These are phyloP conservation scores for Megaustenia siamemsis DNA, from an alignment of 2,888 invertebrate genomes.

Conservation along the genomic window DNA sequence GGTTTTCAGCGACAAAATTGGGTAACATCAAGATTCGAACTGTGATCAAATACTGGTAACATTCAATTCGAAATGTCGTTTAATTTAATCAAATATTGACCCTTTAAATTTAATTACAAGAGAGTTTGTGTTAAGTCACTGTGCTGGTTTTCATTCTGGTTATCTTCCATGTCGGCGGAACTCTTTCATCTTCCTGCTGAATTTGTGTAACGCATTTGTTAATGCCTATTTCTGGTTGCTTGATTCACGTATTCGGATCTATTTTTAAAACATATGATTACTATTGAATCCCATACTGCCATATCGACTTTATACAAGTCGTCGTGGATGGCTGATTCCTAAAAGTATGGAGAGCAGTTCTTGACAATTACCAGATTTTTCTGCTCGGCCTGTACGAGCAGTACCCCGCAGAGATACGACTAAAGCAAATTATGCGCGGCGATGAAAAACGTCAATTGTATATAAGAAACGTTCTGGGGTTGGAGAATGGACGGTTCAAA, in stretches of 20 bases:
- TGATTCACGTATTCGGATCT: not conserved
- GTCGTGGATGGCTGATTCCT: not conserved
- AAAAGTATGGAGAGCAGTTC: not conserved
- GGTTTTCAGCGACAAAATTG: too few species aligned
- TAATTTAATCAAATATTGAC: too few species aligned
- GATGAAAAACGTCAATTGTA: conserved; percentile 19
- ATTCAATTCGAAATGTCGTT: too few species aligned
- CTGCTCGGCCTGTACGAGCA: conserved; percentile 15
- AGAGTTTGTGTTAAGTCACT: too few species aligned
- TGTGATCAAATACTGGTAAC: too few species aligned
- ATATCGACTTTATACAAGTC: not conserved
- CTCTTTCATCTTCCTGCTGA: too few species aligned
- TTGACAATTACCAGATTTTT: conserved; percentile 23
- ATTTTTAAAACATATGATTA: conserved; percentile 1
- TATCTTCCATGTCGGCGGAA: not conserved
- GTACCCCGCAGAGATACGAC: conserved; percentile 20
- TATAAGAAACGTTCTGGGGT: conserved; percentile 4
- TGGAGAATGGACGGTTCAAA: not conserved
- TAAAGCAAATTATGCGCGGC: not conserved
- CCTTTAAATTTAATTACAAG: too few species aligned
- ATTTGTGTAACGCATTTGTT: too few species aligned
- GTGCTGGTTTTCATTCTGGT: not conserved
- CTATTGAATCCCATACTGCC: not conserved
- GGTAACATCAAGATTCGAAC: too few species aligned
- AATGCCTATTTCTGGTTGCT: not conserved